Percentiles rank a stretch among this genome's conserved stretches.
phyloP scores from a whole-genome alignment of 1,140 invertebrate genomes.

The Drosophila lacertosa region DNA sequence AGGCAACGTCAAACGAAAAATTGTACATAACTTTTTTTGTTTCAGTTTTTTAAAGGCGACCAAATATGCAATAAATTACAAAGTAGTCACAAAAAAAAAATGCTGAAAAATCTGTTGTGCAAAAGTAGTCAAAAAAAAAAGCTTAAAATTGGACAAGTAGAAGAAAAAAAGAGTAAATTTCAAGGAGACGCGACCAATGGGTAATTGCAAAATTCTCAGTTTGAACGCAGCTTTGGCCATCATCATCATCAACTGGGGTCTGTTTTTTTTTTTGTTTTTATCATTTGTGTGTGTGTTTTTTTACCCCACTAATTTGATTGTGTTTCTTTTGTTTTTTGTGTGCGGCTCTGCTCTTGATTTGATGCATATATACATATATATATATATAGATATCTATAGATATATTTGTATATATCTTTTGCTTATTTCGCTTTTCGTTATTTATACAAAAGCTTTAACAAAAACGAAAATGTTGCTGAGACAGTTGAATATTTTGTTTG shows the following conservation, averaged over 20 bases:
- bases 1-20: conserved; percentile 38
- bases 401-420: neutral
- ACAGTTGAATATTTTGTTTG: neutral
- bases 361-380: neutral
- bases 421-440: conserved; percentile 2
- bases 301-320: conserved; percentile 29
- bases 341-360: conserved; percentile 25
- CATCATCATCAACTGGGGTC: conserved; percentile 21
- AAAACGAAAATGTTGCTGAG: neutral
- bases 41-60: conserved; percentile 33
- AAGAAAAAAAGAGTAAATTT: conserved; percentile 40
- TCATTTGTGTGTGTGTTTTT: conserved; percentile 13
- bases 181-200: conserved; percentile 46
- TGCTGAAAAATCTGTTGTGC: neutral
- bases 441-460: conserved; percentile 2
- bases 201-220: conserved; percentile 41
- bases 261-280: conserved; percentile 13
- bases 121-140: conserved; percentile 10
- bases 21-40: conserved; percentile 57
- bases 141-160: conserved; percentile 5
- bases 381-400: neutral
- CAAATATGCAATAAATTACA: conserved; percentile 74
- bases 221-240: conserved; percentile 22
- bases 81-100: conserved; percentile 44
- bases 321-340: conserved; percentile 5